Evolutionary conservation across 2,888 invertebrate genomes (phyloP), one percentile per base, ranked within the genome.

Genomic region (Bedellia somnulentella): DNA sequence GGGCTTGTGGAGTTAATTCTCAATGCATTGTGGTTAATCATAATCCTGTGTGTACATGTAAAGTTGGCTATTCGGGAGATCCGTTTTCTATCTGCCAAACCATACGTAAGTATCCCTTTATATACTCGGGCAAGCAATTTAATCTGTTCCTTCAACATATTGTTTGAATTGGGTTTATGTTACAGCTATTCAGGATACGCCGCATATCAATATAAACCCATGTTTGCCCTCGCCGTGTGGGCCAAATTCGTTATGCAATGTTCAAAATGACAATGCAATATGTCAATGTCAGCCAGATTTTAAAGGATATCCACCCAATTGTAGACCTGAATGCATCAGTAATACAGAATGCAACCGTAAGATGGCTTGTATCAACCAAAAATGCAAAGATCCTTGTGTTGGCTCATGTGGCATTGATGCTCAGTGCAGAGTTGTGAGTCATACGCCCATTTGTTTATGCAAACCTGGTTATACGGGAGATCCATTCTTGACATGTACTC

Each of bases 341-440:
- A 86, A 86, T 46, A 78, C 81, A 28, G 85, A 86, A 52, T 87
- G 87, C 50, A 41, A 78, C 3, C 61, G 59, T 43, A 79, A 79
- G 43, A 64, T 79, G 54, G 85, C 86, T 11, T 86, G 86, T 44
- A 80, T 83, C 15, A 82, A 83, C 49, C 79, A 80, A 46, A 86
- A 85, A 57, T 87, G 87, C 47, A 64, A 59, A 45, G 82, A 87
- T 47, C 87, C 87, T n/a, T 88, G 87, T 46, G 71, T 70, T 13
- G 79, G 81, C 15, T 78, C 80, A 9, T 87, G 87, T 45, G 87
- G 86, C 14, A 47, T 71, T 3, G 85, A 85, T 48, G 82, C 88
- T 8, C 80, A 84, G 40, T 89, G 89, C 56, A 76, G 80, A 44
- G 86, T 87, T 10, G 77, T 86, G 13, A 86, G 83, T 51, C 88